Conservation (phyloP, 2,113 vertebrate species). For the Rousettus leschenaultii region DNA sequence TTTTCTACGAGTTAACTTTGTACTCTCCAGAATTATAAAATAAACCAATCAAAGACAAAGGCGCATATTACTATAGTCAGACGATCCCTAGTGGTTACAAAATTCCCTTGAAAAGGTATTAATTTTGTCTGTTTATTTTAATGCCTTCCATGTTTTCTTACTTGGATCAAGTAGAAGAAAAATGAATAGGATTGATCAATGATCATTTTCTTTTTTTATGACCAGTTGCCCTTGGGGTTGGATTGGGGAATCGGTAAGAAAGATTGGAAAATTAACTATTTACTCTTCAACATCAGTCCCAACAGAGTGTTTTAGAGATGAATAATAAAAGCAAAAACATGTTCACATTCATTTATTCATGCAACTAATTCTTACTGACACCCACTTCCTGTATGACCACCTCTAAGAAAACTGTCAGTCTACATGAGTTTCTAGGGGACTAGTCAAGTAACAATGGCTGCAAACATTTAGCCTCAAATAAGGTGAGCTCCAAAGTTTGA, state of each 20-base stretch:
- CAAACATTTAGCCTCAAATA: neutral
- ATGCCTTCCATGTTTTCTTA: neutral
- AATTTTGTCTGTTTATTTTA: neutral
- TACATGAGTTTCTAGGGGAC: neutral
- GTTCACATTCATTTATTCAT: neutral
- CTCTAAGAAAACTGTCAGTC: neutral
- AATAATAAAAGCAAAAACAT: neutral
- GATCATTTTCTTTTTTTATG: neutral
- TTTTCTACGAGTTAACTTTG: neutral
- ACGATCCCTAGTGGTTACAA: neutral
- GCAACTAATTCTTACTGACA: neutral
- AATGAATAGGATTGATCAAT: neutral
- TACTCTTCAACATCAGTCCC: neutral
- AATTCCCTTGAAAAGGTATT: neutral
- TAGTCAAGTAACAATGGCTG: neutral
- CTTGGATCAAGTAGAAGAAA: neutral
- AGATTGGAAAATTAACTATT: neutral
- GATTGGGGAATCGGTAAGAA: neutral
- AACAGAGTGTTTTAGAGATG: neutral
- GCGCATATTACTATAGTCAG: neutral
- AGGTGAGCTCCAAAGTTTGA: neutral
- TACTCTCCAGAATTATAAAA: neutral
- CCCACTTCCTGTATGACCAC: neutral
- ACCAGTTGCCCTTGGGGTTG: neutral
- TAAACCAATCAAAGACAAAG: neutral